These are phyloP conservation scores for Coracopsis vasa DNA, from an alignment of 2,113 vertebrate genomes.

Conservation along the genomic window DNA sequence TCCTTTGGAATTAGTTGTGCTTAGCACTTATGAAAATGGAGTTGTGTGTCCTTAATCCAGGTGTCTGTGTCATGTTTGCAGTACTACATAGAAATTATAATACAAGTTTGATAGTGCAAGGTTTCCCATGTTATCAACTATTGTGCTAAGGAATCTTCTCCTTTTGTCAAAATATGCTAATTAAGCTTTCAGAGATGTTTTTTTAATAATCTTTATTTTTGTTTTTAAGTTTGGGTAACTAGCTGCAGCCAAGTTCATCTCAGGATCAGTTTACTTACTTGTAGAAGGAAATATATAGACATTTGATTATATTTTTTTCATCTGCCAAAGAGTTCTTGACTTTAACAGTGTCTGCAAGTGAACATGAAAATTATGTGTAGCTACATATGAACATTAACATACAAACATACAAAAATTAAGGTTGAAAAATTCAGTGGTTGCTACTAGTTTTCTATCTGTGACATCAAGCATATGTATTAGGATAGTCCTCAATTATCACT, in stretches of 20 bases:
- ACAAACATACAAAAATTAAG: background rate
- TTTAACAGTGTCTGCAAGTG: background rate
- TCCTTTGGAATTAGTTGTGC: constrained; percentile 8
- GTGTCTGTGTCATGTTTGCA: background rate
- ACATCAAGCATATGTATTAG: background rate
- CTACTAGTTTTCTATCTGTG: background rate
- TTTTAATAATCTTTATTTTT: background rate
- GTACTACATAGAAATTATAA: background rate
- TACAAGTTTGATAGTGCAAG: background rate
- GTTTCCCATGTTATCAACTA: background rate
- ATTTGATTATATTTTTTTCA: background rate
- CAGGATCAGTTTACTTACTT: background rate
- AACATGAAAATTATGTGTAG: background rate
- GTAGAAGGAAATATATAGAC: background rate
- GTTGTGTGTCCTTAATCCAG: background rate
- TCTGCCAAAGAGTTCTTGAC: background rate
- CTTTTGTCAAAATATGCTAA: background rate
- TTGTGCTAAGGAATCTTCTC: background rate
- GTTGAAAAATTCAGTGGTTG: background rate
- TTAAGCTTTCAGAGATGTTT: background rate
- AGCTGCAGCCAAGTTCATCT: background rate
- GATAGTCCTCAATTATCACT: background rate
- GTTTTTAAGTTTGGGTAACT: background rate
- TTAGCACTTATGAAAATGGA: background rate
- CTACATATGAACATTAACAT: background rate